Conservation (phyloP, 1,140 invertebrate species). For the Tribolium madens region DNA sequence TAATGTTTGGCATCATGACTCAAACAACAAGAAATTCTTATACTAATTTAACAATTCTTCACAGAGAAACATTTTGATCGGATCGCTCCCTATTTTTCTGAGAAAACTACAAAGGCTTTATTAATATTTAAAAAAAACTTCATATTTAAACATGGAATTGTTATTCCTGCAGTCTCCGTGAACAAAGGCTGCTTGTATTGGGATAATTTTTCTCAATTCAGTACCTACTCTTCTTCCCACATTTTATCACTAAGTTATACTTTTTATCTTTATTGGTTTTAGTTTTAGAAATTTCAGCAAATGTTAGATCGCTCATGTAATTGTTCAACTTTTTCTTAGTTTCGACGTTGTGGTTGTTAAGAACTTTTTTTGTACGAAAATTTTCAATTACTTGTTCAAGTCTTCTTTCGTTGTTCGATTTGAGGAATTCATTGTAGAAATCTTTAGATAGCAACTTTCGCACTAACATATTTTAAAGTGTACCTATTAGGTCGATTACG, state of each 20-base stretch:
- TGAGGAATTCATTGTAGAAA: neutral
- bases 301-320: neutral
- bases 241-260: neutral
- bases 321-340: neutral
- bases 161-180: slow-evolving; percentile 72
- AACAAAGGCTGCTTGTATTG: slow-evolving; percentile 21
- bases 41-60: slow-evolving; percentile 64
- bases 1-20: slow-evolving; percentile 62
- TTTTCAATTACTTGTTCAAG: neutral
- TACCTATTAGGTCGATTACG: no score
- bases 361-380: neutral
- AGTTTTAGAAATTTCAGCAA: neutral
- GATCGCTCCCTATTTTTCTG: slow-evolving; percentile 59
- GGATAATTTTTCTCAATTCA: neutral
- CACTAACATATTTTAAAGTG: no score
- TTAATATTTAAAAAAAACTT: neutral
- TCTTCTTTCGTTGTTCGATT: neutral
- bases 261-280: neutral
- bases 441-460: no score
- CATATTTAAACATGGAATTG: slow-evolving; percentile 66
- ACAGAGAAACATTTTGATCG: slow-evolving; percentile 67
- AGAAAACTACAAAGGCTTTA: no score
- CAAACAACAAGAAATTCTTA: slow-evolving; percentile 62
- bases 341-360: neutral
- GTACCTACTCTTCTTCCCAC: neutral